phyloP scores from a whole-genome alignment of 2,888 invertebrate genomes.

The Syrista parreyssii region DNA sequence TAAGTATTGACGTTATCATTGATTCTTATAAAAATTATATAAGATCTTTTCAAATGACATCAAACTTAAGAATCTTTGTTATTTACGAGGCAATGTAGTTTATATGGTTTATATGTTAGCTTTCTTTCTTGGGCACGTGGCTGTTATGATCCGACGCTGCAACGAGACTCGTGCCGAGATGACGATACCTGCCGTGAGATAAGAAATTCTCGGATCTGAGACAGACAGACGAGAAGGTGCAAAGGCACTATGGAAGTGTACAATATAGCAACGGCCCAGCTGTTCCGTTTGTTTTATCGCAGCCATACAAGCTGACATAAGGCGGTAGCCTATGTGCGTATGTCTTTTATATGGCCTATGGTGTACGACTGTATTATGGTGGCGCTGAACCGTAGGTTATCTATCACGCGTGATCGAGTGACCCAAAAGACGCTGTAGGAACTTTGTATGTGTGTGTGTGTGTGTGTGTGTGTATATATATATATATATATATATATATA shows the following conservation, averaged over 20 bases:
- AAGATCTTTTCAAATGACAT: background rate
- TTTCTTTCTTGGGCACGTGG: background rate
- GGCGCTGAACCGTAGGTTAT: slow-evolving; percentile 5
- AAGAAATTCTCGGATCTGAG: background rate
- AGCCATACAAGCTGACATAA: background rate
- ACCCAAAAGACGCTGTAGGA: background rate
- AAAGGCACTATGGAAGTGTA: background rate
- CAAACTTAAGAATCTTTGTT: background rate
- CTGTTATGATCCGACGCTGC: background rate
- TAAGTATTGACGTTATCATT: background rate
- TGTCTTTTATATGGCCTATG: background rate
- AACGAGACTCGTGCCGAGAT: background rate
- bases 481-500: too few species aligned
- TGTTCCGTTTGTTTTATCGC: slow-evolving; percentile 4
- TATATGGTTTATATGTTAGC: background rate
- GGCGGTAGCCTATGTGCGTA: background rate
- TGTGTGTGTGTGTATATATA: background rate
- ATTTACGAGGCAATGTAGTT: background rate
- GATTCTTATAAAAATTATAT: background rate
- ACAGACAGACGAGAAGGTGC: background rate
- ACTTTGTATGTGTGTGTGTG: too few species aligned
- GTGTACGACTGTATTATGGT: background rate
- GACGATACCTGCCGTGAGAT: slow-evolving; percentile 2
- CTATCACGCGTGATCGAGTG: background rate
- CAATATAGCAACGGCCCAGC: background rate